Evolutionary conservation across 2,888 invertebrate genomes (phyloP).

Genomic region (Coleophora deauratella): DNA sequence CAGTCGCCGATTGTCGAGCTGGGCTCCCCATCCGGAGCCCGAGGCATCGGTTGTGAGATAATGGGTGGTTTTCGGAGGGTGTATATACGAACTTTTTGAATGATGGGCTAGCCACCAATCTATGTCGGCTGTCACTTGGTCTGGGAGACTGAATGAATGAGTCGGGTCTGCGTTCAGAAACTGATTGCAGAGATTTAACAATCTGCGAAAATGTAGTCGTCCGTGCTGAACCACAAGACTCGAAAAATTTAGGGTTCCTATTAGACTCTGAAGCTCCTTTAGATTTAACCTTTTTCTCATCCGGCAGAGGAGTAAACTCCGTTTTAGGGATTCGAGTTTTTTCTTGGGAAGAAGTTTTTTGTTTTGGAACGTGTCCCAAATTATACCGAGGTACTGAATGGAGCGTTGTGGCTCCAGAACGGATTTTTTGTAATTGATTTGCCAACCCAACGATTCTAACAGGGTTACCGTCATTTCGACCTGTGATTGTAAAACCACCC

Average conservation of each 20-base stretch:
- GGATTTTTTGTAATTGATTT: slow-evolving; percentile 1
- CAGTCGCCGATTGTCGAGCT: slow-evolving; percentile 8
- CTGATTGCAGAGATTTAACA: neutral
- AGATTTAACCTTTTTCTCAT: neutral
- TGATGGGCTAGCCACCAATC: neutral
- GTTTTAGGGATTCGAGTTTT: neutral
- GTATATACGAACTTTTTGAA: neutral
- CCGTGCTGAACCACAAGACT: slow-evolving; percentile 1
- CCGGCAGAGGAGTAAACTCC: neutral
- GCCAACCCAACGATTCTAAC: slow-evolving; percentile 1
- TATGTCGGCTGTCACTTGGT: neutral
- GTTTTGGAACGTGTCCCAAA: neutral
- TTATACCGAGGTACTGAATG: neutral
- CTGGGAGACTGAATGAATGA: neutral
- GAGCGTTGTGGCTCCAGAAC: neutral
- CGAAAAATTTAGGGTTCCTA: neutral
- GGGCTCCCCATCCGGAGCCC: slow-evolving; percentile 15
- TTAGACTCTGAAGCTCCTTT: neutral
- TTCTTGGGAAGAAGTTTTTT: neutral
- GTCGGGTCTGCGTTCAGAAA: neutral
- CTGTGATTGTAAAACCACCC: neutral
- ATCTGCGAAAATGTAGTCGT: neutral
- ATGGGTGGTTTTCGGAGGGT: neutral
- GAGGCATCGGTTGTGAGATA: slow-evolving; percentile 13
- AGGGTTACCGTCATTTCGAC: neutral